Percentiles rank a stretch among this genome's conserved stretches.
Evolutionary conservation across 2,797 vertebrate species (phyloP).

Genomic region (Melanogrammus aeglefinus): DNA sequence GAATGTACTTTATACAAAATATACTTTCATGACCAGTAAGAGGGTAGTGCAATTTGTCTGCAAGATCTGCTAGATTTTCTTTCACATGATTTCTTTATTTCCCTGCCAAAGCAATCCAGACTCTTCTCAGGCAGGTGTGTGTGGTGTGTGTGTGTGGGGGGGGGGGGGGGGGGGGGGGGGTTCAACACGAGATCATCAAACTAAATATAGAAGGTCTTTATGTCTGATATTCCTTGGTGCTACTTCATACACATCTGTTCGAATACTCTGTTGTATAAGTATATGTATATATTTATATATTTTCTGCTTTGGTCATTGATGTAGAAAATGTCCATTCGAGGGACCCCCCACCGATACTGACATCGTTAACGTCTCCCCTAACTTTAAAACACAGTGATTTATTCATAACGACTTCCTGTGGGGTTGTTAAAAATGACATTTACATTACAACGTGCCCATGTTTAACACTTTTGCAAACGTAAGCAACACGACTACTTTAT

Average conservation of each 20-base stretch:
- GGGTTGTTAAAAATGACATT: slow-evolving; percentile 69
- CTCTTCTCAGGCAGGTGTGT: slow-evolving; percentile 1
- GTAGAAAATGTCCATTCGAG: slow-evolving; percentile 46
- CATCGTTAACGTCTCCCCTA: background rate
- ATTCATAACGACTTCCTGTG: slow-evolving; percentile 56
- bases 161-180: background rate
- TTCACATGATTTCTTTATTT: slow-evolving; percentile 46
- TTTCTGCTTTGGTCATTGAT: slow-evolving; percentile 74
- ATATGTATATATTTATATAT: slow-evolving; percentile 17
- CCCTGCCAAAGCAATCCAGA: slow-evolving; percentile 67
- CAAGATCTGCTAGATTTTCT: slow-evolving; percentile 68
- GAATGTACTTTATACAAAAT: slow-evolving; percentile 78
- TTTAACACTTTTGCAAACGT: slow-evolving; percentile 67
- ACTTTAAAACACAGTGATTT: slow-evolving; percentile 65
- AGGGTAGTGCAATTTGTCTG: slow-evolving; percentile 74
- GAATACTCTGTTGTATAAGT: slow-evolving; percentile 56
- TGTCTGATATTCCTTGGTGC: slow-evolving; percentile 56
- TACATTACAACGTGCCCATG: slow-evolving; percentile 71
- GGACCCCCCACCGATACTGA: slow-evolving; percentile 8
- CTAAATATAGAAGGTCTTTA: background rate
- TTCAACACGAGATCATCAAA: background rate
- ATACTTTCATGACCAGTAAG: slow-evolving; percentile 69
- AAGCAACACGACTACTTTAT: slow-evolving; percentile 63
- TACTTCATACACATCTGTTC: slow-evolving; percentile 72
- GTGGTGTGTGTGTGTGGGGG: background rate